phyloP scores from a whole-genome alignment of 2,888 invertebrate species.

The Eupelmus urozonus region DNA sequence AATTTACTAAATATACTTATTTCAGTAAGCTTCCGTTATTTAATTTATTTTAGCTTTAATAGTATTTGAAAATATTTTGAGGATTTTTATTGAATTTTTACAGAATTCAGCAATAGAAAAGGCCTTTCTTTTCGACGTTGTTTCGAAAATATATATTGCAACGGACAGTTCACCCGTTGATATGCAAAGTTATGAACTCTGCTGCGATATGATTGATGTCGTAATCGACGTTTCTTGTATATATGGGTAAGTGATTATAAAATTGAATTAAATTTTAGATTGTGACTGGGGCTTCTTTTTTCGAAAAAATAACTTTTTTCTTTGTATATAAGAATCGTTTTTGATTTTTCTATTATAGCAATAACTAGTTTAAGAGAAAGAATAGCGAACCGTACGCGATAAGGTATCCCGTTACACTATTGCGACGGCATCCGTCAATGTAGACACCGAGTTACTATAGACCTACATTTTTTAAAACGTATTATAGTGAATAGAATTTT shows the following conservation, averaged over 20 bases:
- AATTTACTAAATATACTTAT: slow-evolving; percentile 98
- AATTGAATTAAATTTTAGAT: slow-evolving; percentile 33
- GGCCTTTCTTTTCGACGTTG: slow-evolving; percentile 99
- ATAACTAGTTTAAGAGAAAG: too few relatives aligned
- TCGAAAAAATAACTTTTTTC: too few relatives aligned
- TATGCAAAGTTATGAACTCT: slow-evolving; percentile 99
- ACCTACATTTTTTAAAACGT: too few relatives aligned
- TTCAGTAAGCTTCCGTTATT: slow-evolving; percentile 84
- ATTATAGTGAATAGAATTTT: too few relatives aligned
- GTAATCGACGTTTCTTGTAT: slow-evolving; percentile 99
- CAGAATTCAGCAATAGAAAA: slow-evolving; percentile 99
- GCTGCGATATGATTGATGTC: slow-evolving; percentile 99
- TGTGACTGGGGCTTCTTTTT: too few relatives aligned
- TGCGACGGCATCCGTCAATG: too few relatives aligned
- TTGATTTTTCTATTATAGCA: too few relatives aligned
- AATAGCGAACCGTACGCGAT: too few relatives aligned
- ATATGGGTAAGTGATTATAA: slow-evolving; percentile 86
- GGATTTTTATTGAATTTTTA: slow-evolving; percentile 69
- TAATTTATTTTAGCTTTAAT: slow-evolving; percentile 8
- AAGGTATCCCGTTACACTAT: too few relatives aligned
- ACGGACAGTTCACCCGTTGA: slow-evolving; percentile 99
- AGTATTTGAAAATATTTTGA: background rate
- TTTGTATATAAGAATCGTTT: too few relatives aligned
- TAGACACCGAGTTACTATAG: too few relatives aligned
- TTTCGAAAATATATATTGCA: slow-evolving; percentile 99